Percentiles rank a stretch among this genome's conserved stretches.
These are phyloP conservation scores for Sinonovacula constricta DNA, from an alignment of 1,140 invertebrate genomes.

Conservation along the genomic window DNA sequence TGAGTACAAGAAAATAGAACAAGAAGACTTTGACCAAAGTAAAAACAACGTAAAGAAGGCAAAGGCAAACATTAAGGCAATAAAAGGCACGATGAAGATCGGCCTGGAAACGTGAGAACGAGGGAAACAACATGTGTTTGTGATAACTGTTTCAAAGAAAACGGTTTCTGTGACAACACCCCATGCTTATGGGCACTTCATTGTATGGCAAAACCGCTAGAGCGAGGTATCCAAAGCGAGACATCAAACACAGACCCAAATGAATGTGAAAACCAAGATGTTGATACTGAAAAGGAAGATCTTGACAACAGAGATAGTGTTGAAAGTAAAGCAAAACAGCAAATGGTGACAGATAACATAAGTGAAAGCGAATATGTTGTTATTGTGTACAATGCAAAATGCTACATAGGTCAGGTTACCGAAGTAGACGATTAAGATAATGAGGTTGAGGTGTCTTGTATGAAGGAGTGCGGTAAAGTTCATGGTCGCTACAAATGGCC, in stretches of 20 bases:
- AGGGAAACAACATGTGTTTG: conserved; percentile 30
- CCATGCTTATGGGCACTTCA: conserved; percentile 8
- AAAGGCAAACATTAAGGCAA: conserved; percentile 7
- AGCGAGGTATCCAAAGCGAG: background rate
- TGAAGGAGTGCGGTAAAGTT: conserved; percentile 24
- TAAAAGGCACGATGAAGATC: conserved; percentile 49
- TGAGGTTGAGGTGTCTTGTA: conserved; percentile 18
- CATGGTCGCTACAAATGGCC: conserved; percentile 6
- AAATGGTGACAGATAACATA: background rate
- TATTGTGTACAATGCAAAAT: conserved; percentile 6
- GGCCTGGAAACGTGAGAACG: background rate
- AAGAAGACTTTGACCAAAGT: conserved; percentile 29
- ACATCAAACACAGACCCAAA: no score
- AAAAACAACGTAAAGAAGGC: conserved; percentile 11
- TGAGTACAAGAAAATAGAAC: conserved; percentile 6
- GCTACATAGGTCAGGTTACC: conserved; percentile 12
- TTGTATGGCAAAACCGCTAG: background rate
- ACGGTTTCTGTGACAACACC: conserved; percentile 11
- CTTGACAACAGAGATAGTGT: background rate
- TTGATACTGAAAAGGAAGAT: no score
- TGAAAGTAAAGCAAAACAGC: background rate
- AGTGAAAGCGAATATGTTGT: conserved; percentile 16
- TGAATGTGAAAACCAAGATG: no score
- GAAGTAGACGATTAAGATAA: conserved; percentile 10
- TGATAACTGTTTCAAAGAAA: conserved; percentile 12